Percentiles rank a stretch among this genome's conserved stretches.
These are phyloP conservation scores for Hystrix brachyura DNA, from an alignment of 2,113 vertebrate genomes.

Conservation along the genomic window DNA sequence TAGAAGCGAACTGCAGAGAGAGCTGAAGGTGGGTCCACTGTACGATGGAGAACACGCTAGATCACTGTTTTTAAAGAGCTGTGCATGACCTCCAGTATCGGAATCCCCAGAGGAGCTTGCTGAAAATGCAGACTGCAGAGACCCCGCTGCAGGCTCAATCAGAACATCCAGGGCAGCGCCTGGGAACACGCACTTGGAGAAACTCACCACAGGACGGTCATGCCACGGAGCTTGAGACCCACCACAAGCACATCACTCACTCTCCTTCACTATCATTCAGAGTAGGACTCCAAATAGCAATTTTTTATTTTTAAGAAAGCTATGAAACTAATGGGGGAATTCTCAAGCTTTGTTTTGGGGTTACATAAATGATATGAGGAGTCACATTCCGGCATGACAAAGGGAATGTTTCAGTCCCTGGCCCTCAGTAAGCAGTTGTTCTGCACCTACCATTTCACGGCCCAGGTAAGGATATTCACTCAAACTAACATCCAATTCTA, in stretches of 20 bases:
- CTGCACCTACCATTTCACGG: not conserved
- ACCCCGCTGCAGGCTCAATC: not conserved
- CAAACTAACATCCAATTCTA: accelerated
- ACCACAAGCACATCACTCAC: accelerated
- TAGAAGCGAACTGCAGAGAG: not conserved
- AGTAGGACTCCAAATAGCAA: not conserved
- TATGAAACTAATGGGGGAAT: not conserved
- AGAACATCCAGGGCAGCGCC: not conserved
- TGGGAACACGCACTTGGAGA: not conserved
- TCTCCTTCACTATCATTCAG: not conserved
- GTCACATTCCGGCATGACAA: not conserved
- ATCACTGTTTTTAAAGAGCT: not conserved
- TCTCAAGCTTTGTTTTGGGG: not conserved
- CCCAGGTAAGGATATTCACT: not conserved
- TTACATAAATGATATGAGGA: not conserved
- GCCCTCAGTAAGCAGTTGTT: not conserved
- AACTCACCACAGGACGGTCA: not conserved
- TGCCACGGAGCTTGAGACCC: not conserved
- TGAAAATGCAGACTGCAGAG: not conserved
- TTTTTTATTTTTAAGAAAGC: not conserved
- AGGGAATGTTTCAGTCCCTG: not conserved
- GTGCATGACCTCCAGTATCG: not conserved
- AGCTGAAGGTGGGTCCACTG: not conserved
- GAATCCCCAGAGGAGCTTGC: not conserved
- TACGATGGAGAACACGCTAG: not conserved